Evolutionary conservation across 2,888 invertebrate genomes (phyloP).

Genomic region (Heliothis peltigera): DNA sequence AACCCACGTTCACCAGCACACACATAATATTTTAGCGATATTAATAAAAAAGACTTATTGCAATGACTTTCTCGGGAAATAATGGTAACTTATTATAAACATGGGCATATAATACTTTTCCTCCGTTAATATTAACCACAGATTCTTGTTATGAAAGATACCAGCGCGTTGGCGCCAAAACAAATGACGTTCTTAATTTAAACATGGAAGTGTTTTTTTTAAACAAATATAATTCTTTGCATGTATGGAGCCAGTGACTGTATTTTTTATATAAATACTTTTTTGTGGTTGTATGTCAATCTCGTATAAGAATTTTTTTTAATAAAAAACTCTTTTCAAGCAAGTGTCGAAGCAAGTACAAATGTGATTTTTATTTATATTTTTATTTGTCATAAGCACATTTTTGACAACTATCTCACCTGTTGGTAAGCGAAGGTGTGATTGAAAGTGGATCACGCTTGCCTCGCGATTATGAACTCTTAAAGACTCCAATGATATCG

Average conservation of each 20-base stretch:
- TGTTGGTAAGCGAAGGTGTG: no score
- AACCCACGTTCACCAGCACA: background rate
- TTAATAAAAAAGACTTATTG: background rate
- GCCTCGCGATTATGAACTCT: no score
- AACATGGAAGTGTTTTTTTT: constrained; percentile 9
- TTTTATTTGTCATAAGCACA: no score
- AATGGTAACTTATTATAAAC: background rate
- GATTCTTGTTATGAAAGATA: background rate
- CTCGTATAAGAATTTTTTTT: no score
- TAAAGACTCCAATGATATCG: no score
- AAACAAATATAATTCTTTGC: constrained; percentile 13
- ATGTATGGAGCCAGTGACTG: constrained; percentile 22
- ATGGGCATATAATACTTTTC: background rate
- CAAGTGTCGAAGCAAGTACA: no score
- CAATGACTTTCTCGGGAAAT: background rate
- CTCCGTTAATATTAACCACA: background rate
- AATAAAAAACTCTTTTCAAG: no score
- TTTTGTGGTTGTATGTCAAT: constrained; percentile 1
- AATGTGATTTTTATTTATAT: no score
- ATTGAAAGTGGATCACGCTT: no score
- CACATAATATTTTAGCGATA: background rate
- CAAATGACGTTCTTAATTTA: constrained; percentile 10
- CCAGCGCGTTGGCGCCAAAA: constrained; percentile 12
- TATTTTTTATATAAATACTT: constrained; percentile 14
- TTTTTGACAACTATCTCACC: no score